Percentiles rank a stretch among this genome's conserved stretches.
These are phyloP conservation scores for Bombus difficillimus DNA, from an alignment of 1,140 invertebrate genomes.

Conservation along the genomic window DNA sequence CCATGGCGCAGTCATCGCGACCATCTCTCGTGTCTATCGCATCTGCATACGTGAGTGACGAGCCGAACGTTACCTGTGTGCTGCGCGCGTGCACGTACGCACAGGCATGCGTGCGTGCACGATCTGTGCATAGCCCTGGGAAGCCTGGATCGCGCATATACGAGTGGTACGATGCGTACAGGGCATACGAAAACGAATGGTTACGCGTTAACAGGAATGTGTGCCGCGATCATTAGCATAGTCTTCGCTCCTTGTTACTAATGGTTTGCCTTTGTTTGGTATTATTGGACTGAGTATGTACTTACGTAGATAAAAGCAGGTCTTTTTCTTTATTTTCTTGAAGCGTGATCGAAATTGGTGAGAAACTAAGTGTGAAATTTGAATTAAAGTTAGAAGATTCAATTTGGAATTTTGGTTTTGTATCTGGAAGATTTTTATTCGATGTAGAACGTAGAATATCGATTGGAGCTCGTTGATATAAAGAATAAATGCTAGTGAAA, in stretches of 20 bases:
- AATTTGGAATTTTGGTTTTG: too few species aligned
- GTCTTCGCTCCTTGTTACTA: too few species aligned
- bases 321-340: neutral
- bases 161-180: constrained; percentile 20
- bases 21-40: constrained; percentile 78
- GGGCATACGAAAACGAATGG: constrained; percentile 34
- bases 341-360: too few species aligned
- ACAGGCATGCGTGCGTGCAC: constrained; percentile 31
- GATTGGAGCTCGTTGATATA: too few species aligned
- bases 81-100: constrained; percentile 33
- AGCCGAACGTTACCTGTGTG: constrained; percentile 44
- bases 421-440: too few species aligned
- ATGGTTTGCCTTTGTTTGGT: neutral
- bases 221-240: neutral
- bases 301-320: neutral
- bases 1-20: constrained; percentile 79
- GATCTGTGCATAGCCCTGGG: constrained; percentile 16
- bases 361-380: too few species aligned
- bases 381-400: too few species aligned
- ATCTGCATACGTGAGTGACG: constrained; percentile 78
- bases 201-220: neutral
- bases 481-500: too few species aligned
- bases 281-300: neutral
- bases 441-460: too few species aligned
- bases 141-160: constrained; percentile 33